phyloP scores from a whole-genome alignment of 1,140 invertebrate genomes.

The Drosophila bifasciata region DNA sequence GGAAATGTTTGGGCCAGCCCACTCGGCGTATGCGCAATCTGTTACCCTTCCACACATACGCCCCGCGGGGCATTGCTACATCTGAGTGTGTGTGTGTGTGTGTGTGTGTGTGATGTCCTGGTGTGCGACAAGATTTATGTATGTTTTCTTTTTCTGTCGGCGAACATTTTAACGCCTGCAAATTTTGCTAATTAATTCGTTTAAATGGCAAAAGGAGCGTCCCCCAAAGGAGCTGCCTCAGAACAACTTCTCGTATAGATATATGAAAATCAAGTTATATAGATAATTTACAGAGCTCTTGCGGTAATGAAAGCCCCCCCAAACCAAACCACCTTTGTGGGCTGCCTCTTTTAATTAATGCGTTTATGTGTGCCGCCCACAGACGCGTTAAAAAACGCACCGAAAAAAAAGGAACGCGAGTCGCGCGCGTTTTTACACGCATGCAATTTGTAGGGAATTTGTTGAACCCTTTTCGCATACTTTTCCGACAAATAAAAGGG shows the following conservation, averaged over 20 bases:
- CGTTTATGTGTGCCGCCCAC: slow-evolving; percentile 50
- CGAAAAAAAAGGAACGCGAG: slow-evolving; percentile 1
- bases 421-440: slow-evolving; percentile 67
- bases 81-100: slow-evolving; percentile 8
- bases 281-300: slow-evolving; percentile 26
- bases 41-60: slow-evolving; percentile 30
- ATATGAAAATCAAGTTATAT: slow-evolving; percentile 29
- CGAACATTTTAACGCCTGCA: slow-evolving; percentile 76
- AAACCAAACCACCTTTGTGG: neutral
- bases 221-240: neutral
- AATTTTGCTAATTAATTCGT: slow-evolving; percentile 80
- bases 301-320: too few relatives aligned
- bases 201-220: slow-evolving; percentile 48
- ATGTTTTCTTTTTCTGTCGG: slow-evolving; percentile 70
- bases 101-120: slow-evolving; percentile 39
- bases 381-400: slow-evolving; percentile 13
- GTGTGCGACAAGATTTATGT: slow-evolving; percentile 77
- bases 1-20: slow-evolving; percentile 51
- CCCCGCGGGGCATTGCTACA: slow-evolving; percentile 51
- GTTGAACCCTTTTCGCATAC: slow-evolving; percentile 55
- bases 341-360: slow-evolving; percentile 49
- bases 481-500: slow-evolving; percentile 63
- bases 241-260: slow-evolving; percentile 19
- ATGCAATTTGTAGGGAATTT: slow-evolving; percentile 75
- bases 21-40: slow-evolving; percentile 69